Percentiles rank a stretch among this genome's conserved stretches.
Conservation (phyloP, 2,888 invertebrate species). For the Maniola hyperantus region DNA sequence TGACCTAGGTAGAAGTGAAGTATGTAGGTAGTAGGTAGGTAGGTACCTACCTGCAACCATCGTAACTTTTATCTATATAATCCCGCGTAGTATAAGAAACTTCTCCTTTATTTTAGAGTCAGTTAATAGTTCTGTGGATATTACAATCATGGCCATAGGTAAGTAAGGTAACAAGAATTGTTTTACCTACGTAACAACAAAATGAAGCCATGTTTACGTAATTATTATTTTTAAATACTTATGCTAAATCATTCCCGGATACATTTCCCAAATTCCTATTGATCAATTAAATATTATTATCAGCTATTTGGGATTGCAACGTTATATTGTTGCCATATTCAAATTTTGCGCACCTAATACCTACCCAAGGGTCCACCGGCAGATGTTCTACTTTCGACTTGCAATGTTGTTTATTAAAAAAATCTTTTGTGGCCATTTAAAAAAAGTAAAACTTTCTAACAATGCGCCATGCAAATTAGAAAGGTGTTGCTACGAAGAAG, state of each 20-base stretch:
- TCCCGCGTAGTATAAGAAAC: too few species aligned
- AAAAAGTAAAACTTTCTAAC: conserved; percentile 74
- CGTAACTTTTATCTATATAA: too few species aligned
- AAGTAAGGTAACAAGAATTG: too few species aligned
- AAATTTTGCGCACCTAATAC: conserved; percentile 45
- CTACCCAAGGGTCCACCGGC: conserved; percentile 53
- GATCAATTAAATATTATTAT: conserved; percentile 21
- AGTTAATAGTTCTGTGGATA: too few species aligned
- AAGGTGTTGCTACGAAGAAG: conserved; percentile 46
- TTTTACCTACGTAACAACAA: too few species aligned
- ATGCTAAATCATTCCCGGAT: conserved; percentile 15
- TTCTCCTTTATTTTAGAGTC: too few species aligned
- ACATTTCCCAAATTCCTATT: conserved; percentile 16
- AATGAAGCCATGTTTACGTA: too few species aligned
- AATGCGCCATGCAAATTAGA: conserved; percentile 81
- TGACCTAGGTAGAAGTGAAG: too few species aligned
- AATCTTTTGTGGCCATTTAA: conserved; percentile 80
- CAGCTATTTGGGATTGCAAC: conserved; percentile 20
- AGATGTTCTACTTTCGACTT: conserved; percentile 76
- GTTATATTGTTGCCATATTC: conserved; percentile 45
- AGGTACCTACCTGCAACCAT: too few species aligned
- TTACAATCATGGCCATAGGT: too few species aligned
- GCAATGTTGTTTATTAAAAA: conserved; percentile 77
- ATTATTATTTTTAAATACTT: neutral
- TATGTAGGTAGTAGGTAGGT: too few species aligned